phyloP scores from a whole-genome alignment of 2,888 invertebrate genomes.

The Gari tellinella region DNA sequence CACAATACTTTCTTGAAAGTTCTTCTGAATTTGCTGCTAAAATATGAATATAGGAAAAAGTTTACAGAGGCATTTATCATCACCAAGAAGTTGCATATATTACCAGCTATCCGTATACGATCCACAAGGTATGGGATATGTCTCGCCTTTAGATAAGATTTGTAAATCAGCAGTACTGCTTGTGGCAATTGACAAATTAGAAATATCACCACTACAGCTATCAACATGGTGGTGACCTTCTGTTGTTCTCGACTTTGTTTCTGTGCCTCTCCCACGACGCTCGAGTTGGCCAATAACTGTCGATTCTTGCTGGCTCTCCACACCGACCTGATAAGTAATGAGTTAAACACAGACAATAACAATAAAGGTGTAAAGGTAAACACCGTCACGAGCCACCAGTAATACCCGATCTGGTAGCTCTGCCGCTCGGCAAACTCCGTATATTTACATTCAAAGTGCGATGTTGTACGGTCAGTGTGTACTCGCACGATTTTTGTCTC shows the following conservation, averaged over 20 bases:
- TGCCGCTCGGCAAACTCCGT: constrained; percentile 86
- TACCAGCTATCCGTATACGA: constrained; percentile 86
- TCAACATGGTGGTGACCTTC: constrained; percentile 91
- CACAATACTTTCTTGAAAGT: constrained; percentile 84
- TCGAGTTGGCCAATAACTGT: constrained; percentile 79
- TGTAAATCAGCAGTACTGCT: constrained; percentile 87
- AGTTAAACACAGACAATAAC: constrained; percentile 90
- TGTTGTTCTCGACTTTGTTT: constrained; percentile 78
- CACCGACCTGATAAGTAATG: constrained; percentile 88
- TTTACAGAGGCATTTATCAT: constrained; percentile 91
- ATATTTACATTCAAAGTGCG: constrained; percentile 57
- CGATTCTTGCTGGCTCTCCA: constrained; percentile 75
- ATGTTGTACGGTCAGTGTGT: not conserved
- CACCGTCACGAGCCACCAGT: constrained; percentile 86
- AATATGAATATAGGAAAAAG: constrained; percentile 91
- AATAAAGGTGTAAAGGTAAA: constrained; percentile 88
- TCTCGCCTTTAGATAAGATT: constrained; percentile 68
- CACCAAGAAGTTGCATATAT: constrained; percentile 90
- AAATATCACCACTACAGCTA: constrained; percentile 91
- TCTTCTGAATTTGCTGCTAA: constrained; percentile 90
- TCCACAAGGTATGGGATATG: constrained; percentile 50
- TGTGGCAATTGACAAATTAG: constrained; percentile 90
- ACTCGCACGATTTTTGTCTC: constrained; percentile 84
- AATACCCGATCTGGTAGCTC: constrained; percentile 87
- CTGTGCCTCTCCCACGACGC: constrained; percentile 69